Percentiles rank a stretch among this genome's conserved stretches.
phyloP scores from a whole-genome alignment of 2,888 invertebrate genomes.

The Carterocephalus palaemon region DNA sequence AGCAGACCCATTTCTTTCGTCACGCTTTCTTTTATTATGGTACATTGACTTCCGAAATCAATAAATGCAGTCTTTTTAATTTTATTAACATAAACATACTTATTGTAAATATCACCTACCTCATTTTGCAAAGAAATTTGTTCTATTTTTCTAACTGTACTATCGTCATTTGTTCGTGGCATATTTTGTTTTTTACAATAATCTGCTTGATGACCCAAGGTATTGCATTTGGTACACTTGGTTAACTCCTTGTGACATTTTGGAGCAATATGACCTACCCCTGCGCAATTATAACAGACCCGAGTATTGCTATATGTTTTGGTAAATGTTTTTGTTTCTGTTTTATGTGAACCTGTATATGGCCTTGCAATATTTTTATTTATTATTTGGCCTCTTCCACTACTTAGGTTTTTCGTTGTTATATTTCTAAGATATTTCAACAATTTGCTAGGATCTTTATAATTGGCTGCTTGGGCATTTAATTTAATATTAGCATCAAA shows the following conservation, averaged over 20 bases:
- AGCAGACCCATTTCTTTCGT: conserved; percentile 1
- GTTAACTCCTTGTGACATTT: conserved; percentile 26
- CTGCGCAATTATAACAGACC: conserved; percentile 28
- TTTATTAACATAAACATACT: conserved; percentile 15
- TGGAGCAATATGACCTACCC: conserved; percentile 23
- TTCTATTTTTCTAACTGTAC: neutral
- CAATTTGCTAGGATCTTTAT: conserved; percentile 6
- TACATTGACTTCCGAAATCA: conserved; percentile 29
- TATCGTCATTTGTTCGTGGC: neutral
- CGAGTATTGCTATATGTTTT: neutral
- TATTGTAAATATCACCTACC: conserved; percentile 20
- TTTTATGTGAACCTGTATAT: neutral
- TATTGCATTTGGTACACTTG: conserved; percentile 21
- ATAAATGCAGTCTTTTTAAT: conserved; percentile 13
- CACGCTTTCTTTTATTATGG: conserved; percentile 11
- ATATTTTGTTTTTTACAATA: conserved; percentile 1
- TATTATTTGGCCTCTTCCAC: neutral
- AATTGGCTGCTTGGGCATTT: conserved; percentile 19
- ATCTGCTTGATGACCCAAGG: conserved; percentile 9
- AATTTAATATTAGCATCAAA: conserved; percentile 20
- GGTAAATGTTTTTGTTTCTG: neutral
- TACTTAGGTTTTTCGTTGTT: neutral
- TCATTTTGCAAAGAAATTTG: neutral
- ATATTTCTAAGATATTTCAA: conserved; percentile 17
- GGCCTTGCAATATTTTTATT: neutral